Evolutionary conservation across 2,888 invertebrate species (phyloP).

Genomic region (Sepioteuthis lessoniana): DNA sequence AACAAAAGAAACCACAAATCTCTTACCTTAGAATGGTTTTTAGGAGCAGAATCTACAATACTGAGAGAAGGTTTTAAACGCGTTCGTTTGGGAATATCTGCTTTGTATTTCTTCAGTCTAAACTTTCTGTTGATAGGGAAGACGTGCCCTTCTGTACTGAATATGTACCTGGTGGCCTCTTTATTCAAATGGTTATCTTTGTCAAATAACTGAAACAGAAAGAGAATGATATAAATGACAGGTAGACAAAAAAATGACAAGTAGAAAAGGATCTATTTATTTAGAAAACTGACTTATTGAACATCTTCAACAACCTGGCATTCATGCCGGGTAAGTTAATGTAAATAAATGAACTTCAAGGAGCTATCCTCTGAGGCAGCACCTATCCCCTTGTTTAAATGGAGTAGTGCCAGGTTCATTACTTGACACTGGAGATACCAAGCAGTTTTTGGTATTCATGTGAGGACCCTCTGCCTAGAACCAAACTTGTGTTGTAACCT

Average conservation of each 20-base stretch:
- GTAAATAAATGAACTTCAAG: too few relatives aligned
- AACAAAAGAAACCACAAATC: not conserved
- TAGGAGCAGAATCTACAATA: conserved; percentile 41
- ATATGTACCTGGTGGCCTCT: conserved; percentile 77
- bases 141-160: conserved; percentile 81
- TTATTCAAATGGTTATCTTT: conserved; percentile 79
- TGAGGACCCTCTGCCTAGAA: too few relatives aligned
- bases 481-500: too few relatives aligned
- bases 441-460: too few relatives aligned
- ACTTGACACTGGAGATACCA: too few relatives aligned
- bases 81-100: conserved; percentile 42
- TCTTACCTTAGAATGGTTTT: conserved; percentile 44
- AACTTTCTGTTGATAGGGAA: conserved; percentile 76
- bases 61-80: not conserved
- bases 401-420: too few relatives aligned
- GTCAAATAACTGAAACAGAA: conserved; percentile 79
- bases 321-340: too few relatives aligned
- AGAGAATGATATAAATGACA: conserved; percentile 44
- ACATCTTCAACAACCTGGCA: too few relatives aligned
- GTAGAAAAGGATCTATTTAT: too few relatives aligned
- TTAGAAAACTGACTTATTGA: too few relatives aligned
- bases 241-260: not conserved
- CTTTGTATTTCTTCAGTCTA: conserved; percentile 61
- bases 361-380: too few relatives aligned
- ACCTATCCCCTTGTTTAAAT: too few relatives aligned